Conservation (phyloP, 2,797 vertebrate genomes). For the Amblyopsis hoosieri region DNA sequence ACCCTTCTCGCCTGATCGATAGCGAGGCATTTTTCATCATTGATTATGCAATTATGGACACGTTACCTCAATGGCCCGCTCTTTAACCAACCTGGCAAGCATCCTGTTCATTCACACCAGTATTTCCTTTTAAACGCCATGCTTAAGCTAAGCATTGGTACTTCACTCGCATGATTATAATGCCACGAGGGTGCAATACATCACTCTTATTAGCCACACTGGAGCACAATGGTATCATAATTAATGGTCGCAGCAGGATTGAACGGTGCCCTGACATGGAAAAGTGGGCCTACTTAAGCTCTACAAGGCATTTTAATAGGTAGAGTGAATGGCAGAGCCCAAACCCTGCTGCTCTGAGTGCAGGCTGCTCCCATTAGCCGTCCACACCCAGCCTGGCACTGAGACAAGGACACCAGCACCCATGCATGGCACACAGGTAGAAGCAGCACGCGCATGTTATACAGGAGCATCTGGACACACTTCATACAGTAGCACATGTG, state of each 20-base stretch:
- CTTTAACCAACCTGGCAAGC: constrained; percentile 32
- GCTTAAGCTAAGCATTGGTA: constrained; percentile 69
- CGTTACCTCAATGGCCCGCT: constrained; percentile 63
- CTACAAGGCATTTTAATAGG: constrained; percentile 81
- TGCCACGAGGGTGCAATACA: constrained; percentile 80
- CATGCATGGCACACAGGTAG: constrained; percentile 13
- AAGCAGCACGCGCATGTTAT: constrained; percentile 6
- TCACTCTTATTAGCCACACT: constrained; percentile 83
- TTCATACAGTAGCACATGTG: constrained; percentile 12
- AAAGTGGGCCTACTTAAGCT: constrained; percentile 81
- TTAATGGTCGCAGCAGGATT: constrained; percentile 84
- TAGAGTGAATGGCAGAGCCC: constrained; percentile 76
- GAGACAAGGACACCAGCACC: constrained; percentile 57
- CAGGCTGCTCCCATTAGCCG: constrained; percentile 72
- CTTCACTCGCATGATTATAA: constrained; percentile 78
- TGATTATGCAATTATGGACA: constrained; percentile 77
- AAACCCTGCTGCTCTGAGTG: constrained; percentile 77
- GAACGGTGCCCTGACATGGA: constrained; percentile 80
- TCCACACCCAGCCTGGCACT: constrained; percentile 62
- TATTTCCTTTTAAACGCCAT: constrained; percentile 28
- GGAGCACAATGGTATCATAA: constrained; percentile 85
- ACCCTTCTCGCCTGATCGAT: constrained; percentile 65
- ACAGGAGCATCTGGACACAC: constrained; percentile 21
- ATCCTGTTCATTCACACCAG: constrained; percentile 29
- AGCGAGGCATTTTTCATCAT: constrained; percentile 73